phyloP scores from a whole-genome alignment of 2,888 invertebrate species.

The Rhamnusium bicolor region DNA sequence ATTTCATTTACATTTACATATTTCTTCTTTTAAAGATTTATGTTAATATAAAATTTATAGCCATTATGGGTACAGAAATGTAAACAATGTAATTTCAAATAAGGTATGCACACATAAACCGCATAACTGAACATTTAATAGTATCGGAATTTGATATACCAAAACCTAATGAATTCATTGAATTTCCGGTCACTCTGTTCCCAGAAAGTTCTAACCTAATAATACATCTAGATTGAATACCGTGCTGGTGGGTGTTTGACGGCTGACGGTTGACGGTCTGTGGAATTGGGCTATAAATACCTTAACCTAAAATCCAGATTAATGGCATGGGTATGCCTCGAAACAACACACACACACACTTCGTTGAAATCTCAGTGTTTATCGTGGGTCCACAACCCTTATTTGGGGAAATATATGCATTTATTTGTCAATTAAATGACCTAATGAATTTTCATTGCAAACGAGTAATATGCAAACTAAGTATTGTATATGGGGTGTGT shows the following conservation, averaged over 20 bases:
- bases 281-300: conserved; percentile 25
- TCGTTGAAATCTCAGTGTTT: not conserved
- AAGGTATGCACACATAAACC: not conserved
- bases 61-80: too few relatives aligned
- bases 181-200: conserved; percentile 16
- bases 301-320: conserved; percentile 33
- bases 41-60: not conserved
- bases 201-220: conserved; percentile 26
- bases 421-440: not conserved
- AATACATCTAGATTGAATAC: conserved; percentile 25
- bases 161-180: conserved; percentile 32
- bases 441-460: not conserved
- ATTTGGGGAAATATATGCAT: not conserved
- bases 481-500: too few relatives aligned
- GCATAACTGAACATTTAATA: not conserved
- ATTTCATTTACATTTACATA: too few relatives aligned
- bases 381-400: not conserved
- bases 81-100: not conserved
- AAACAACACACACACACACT: conserved; percentile 7
- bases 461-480: too few relatives aligned
- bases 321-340: conserved; percentile 18
- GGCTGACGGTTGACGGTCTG: conserved; percentile 19
- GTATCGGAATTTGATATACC: conserved; percentile 27
- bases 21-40: not conserved
- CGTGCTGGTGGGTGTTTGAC: conserved; percentile 23